Evolutionary conservation across 2,888 invertebrate genomes (phyloP).

Genomic region (Argynnis bischoffii): DNA sequence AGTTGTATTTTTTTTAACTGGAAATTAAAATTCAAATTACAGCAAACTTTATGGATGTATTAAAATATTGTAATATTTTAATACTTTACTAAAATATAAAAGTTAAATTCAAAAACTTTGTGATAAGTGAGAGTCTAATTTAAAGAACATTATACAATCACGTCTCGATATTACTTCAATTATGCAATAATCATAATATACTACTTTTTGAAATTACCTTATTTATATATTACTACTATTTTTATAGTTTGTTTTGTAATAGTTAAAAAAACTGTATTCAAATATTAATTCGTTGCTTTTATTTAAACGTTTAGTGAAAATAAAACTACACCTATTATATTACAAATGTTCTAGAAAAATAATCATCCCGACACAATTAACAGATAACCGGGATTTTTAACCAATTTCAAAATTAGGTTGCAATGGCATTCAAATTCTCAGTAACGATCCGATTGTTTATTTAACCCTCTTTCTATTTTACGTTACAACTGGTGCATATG

Average conservation of each 20-base stretch:
- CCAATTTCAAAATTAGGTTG: conserved; percentile 56
- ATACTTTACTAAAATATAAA: too few relatives aligned
- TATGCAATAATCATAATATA: conserved; percentile 2
- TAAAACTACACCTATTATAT: conserved; percentile 18
- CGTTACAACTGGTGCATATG: conserved; percentile 37
- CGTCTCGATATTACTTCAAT: neutral
- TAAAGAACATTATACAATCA: conserved; percentile 8
- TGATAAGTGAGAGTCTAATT: neutral
- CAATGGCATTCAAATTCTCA: conserved; percentile 44
- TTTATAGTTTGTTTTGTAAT: too few relatives aligned
- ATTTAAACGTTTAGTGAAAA: conserved; percentile 18
- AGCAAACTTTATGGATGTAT: too few relatives aligned
- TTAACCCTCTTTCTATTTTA: conserved; percentile 42
- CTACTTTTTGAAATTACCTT: conserved; percentile 7
- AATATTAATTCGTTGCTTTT: too few relatives aligned
- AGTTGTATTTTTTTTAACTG: neutral
- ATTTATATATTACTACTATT: neutral
- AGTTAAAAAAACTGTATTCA: too few relatives aligned
- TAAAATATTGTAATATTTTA: too few relatives aligned
- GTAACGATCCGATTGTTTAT: conserved; percentile 58
- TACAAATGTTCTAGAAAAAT: conserved; percentile 32
- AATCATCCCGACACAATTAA: conserved; percentile 42
- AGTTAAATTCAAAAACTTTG: too few relatives aligned
- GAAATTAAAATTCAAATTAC: too few relatives aligned
- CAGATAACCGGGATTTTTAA: conserved; percentile 65